Percentiles rank a stretch among this genome's conserved stretches.
phyloP scores from a whole-genome alignment of 1,140 invertebrate genomes.

The Saccostrea glomerata region DNA sequence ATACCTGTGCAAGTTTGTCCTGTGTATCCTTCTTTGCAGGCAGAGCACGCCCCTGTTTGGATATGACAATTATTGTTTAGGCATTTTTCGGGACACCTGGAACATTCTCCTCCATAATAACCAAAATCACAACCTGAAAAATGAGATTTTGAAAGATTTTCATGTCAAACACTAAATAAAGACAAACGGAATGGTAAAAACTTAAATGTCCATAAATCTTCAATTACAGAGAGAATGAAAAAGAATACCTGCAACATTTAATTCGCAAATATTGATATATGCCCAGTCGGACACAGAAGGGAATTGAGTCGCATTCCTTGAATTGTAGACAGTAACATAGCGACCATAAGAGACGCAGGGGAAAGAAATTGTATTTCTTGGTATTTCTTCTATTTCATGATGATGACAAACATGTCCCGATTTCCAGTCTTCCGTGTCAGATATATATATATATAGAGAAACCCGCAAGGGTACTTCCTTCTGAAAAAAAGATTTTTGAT shows the following conservation, averaged over 20 bases:
- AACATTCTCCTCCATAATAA: no score
- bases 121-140: no score
- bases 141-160: no score
- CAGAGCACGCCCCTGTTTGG: no score
- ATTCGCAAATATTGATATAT: background rate
- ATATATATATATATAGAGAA: background rate
- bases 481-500: background rate
- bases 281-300: background rate
- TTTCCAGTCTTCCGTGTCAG: background rate
- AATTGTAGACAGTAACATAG: background rate
- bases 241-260: background rate
- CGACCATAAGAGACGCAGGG: background rate
- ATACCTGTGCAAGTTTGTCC: no score
- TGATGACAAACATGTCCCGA: background rate
- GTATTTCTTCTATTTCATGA: background rate
- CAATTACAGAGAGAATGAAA: background rate
- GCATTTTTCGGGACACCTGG: no score
- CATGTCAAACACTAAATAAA: no score
- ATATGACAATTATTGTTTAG: no score
- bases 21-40: no score
- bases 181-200: no score
- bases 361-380: background rate
- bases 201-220: no score
- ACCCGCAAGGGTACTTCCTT: background rate
- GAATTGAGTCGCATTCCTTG: background rate